A percentile compares a stretch with the other conserved stretches of the same genome.
Conservation (phyloP, 2,113 vertebrate species). For the Poicephalus gulielmi region DNA sequence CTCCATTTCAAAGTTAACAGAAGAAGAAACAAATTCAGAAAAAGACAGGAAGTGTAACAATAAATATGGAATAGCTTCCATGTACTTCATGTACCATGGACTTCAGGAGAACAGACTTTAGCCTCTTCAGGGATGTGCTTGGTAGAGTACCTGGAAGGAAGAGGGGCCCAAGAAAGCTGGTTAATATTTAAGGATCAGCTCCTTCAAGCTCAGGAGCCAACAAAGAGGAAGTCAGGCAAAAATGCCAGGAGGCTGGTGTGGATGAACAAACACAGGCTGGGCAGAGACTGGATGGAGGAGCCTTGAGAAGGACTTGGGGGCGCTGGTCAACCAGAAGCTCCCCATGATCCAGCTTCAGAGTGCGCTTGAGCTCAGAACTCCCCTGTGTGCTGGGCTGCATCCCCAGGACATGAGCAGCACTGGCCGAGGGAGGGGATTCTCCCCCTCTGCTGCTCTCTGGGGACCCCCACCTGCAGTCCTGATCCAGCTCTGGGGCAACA, state of each 20-base stretch:
- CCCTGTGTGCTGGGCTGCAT: background rate
- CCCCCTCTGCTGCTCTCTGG: background rate
- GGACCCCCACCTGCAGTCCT: background rate
- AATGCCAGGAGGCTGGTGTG: background rate
- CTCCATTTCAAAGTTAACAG: background rate
- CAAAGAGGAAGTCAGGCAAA: background rate
- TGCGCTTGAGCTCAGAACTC: rapidly evolving
- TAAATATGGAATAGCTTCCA: background rate
- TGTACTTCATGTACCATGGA: background rate
- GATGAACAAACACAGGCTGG: background rate
- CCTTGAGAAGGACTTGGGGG: background rate
- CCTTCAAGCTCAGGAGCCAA: background rate
- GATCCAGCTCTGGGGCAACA: background rate
- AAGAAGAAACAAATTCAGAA: background rate
- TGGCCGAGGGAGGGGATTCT: background rate
- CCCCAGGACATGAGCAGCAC: background rate
- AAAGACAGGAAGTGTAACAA: background rate
- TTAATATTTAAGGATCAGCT: background rate
- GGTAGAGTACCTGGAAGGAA: background rate
- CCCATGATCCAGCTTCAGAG: background rate
- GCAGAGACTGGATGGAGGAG: background rate
- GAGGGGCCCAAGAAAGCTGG: background rate
- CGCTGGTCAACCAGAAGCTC: background rate
- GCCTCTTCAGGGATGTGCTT: background rate
- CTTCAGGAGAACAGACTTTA: background rate